Percentiles rank a stretch among this genome's conserved stretches.
These are phyloP conservation scores for Heliconius aoede DNA, from an alignment of 2,888 invertebrate genomes.

Conservation along the genomic window DNA sequence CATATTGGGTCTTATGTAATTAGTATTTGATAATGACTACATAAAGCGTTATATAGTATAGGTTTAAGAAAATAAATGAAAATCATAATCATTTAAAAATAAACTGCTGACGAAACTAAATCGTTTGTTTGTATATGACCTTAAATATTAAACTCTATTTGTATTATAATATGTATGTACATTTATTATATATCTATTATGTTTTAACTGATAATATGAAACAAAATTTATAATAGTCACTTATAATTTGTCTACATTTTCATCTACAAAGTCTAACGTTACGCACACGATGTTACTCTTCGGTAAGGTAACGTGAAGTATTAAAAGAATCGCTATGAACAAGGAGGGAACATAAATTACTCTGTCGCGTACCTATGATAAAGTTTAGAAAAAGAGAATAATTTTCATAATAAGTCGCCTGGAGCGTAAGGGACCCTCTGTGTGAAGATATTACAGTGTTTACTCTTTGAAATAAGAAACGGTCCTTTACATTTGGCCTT, in stretches of 20 bases:
- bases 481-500: conserved; percentile 46
- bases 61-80: no score
- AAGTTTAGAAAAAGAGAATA: conserved; percentile 37
- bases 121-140: no score
- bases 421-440: conserved; percentile 47
- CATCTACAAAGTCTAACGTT: background rate
- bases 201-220: no score
- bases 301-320: background rate
- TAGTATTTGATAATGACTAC: no score
- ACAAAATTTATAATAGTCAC: no score
- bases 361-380: conserved; percentile 41
- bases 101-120: no score
- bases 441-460: conserved; percentile 47
- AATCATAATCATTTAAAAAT: no score
- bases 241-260: background rate
- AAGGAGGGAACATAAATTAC: conserved; percentile 42
- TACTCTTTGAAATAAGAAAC: conserved; percentile 48
- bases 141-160: no score
- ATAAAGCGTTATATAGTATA: no score
- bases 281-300: background rate
- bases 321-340: conserved; percentile 26
- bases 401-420: conserved; percentile 45
- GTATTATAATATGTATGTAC: no score
- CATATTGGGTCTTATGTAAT: no score
- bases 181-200: no score